These are phyloP conservation scores for Folsomia manolachei DNA, from an alignment of 2,888 invertebrate genomes.

Conservation along the genomic window DNA sequence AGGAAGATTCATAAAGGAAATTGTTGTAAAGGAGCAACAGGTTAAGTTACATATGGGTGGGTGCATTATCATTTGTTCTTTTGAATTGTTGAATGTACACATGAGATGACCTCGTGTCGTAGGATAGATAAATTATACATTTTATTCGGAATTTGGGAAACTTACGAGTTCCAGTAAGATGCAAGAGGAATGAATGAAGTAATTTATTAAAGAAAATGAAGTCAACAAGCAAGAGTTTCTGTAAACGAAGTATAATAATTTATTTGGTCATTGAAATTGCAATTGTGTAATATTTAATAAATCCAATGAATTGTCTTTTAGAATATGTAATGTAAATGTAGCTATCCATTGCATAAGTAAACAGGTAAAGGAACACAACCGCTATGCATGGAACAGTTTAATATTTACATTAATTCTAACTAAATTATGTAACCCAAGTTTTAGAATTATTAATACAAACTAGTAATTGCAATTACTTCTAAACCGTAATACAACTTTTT, in stretches of 20 bases:
- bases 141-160: no score
- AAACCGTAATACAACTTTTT: background rate
- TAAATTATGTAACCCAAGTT: background rate
- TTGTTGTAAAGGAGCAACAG: slow-evolving; percentile 10
- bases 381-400: background rate
- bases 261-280: background rate
- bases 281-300: background rate
- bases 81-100: background rate
- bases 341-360: no score
- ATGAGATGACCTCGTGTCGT: background rate
- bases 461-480: background rate
- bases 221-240: no score
- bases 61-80: background rate
- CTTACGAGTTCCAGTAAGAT: no score
- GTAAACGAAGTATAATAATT: background rate
- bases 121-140: no score
- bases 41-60: slow-evolving; percentile 19
- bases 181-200: no score
- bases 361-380: slow-evolving; percentile 3
- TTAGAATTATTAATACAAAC: background rate
- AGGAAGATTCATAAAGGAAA: no score
- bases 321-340: no score
- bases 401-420: background rate
- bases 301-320: no score
- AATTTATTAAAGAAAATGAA: no score